phyloP scores from a whole-genome alignment of 2,888 invertebrate species.

The Cryptocheilus praepositus region DNA sequence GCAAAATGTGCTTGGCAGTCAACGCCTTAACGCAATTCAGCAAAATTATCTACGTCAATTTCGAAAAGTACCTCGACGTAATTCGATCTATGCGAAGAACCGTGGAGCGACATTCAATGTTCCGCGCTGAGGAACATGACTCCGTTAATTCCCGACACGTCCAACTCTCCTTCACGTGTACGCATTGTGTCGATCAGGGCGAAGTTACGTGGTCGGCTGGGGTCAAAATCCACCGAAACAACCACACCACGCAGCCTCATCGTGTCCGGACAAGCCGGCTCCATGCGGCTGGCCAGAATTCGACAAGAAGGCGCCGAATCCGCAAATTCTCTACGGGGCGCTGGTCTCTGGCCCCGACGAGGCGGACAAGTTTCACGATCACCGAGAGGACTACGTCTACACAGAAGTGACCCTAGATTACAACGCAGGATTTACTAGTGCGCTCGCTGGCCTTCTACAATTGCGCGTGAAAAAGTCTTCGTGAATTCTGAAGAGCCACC shows the following conservation, averaged over 20 bases:
- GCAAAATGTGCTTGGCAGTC: too few species aligned
- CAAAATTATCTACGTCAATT: too few species aligned
- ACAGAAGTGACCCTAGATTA: conserved; percentile 78
- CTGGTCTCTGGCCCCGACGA: conserved; percentile 78
- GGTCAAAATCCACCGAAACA: conserved; percentile 76
- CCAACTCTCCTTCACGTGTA: too few species aligned
- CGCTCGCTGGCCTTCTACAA: conserved; percentile 76
- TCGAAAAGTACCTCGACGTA: too few species aligned
- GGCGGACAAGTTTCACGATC: conserved; percentile 76
- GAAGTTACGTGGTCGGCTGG: conserved; percentile 78
- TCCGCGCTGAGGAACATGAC: too few species aligned
- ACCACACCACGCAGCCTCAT: conserved; percentile 78
- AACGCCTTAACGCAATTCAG: too few species aligned
- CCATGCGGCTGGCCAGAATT: conserved; percentile 76
- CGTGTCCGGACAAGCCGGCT: conserved; percentile 76
- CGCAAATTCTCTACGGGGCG: conserved; percentile 77
- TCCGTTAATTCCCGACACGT: too few species aligned
- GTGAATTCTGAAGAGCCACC: too few species aligned
- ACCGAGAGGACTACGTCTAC: conserved; percentile 76
- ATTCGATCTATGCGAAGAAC: too few species aligned
- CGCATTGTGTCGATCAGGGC: conserved; percentile 63
- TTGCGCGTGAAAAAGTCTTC: conserved; percentile 47
- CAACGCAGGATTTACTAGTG: conserved; percentile 78
- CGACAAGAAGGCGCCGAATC: conserved; percentile 74
- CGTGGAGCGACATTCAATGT: too few species aligned